Evolutionary conservation across 2,113 vertebrate species (phyloP).

Genomic region (Serilophus lunatus): DNA sequence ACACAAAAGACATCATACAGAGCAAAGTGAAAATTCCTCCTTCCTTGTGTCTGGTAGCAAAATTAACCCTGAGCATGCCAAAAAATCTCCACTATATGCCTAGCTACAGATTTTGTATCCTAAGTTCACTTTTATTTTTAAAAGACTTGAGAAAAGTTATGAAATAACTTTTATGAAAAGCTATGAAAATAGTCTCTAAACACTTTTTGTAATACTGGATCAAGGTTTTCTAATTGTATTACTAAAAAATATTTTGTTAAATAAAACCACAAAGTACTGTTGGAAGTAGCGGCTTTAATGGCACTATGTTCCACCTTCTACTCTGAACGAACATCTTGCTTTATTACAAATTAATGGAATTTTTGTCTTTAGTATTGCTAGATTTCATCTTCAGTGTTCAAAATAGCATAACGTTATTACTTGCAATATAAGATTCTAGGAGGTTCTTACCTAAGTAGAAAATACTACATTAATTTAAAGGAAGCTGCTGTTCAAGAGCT

Average conservation of each 20-base stretch:
- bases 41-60: background rate
- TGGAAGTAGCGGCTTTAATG: background rate
- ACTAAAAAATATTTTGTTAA: background rate
- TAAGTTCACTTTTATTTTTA: background rate
- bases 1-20: background rate
- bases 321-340: background rate
- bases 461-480: background rate
- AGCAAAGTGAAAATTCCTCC: background rate
- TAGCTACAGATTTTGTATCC: background rate
- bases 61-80: background rate
- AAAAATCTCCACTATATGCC: background rate
- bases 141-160: background rate
- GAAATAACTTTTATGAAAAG: background rate
- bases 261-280: background rate
- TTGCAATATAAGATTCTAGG: background rate
- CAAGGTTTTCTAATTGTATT: background rate
- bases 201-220: background rate
- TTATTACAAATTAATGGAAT: background rate
- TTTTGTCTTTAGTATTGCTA: background rate
- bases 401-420: background rate
- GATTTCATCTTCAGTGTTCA: background rate
- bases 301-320: background rate
- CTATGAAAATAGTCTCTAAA: background rate
- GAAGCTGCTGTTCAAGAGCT: background rate
- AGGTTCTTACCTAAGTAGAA: background rate